These are phyloP conservation scores for Drosophila ironensis DNA, from an alignment of 1,140 invertebrate species.

Conservation along the genomic window DNA sequence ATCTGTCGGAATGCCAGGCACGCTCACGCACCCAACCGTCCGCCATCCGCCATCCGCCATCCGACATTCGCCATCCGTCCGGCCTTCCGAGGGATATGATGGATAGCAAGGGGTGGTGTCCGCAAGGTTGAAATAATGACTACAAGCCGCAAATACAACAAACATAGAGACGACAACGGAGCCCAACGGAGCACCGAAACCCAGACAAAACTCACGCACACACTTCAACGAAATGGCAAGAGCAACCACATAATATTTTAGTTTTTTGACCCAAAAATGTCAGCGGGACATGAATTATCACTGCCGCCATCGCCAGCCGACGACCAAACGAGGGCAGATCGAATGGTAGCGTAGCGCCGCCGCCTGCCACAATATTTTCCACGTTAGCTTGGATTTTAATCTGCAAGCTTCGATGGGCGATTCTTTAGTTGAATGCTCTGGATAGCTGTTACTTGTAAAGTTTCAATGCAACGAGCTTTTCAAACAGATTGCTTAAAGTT, in stretches of 20 bases:
- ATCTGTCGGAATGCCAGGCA: constrained; percentile 65
- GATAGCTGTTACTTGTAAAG: no score
- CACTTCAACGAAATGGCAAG: constrained; percentile 35
- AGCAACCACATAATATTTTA: constrained; percentile 72
- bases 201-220: constrained; percentile 21
- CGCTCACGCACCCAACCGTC: constrained; percentile 20
- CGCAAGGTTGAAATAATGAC: constrained; percentile 65
- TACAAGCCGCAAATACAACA: constrained; percentile 61
- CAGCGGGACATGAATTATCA: constrained; percentile 78
- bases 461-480: no score
- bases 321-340: constrained; percentile 22
- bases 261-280: constrained; percentile 81
- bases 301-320: constrained; percentile 61
- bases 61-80: no score
- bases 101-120: constrained; percentile 8
- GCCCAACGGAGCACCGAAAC: no score
- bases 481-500: no score
- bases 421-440: no score
- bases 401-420: no score
- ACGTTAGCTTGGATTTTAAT: neutral
- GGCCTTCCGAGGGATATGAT: constrained; percentile 4
- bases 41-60: no score
- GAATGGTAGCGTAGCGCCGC: no score
- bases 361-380: no score
- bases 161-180: constrained; percentile 9